Conservation (phyloP, 2,113 vertebrate species). For the Genyomyrus donnyi region DNA sequence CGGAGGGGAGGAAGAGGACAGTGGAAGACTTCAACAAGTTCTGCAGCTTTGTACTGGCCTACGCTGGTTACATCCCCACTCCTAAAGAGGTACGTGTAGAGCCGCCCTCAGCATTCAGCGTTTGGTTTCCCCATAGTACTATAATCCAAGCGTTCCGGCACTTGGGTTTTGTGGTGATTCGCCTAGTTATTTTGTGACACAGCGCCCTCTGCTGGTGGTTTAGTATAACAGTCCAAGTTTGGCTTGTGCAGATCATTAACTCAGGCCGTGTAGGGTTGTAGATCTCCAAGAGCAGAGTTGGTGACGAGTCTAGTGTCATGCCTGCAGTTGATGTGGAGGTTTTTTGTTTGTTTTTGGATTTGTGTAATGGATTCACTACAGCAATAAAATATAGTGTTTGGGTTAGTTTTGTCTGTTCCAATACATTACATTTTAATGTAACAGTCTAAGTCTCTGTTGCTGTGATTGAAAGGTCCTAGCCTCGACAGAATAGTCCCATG, state of each 20-base stretch:
- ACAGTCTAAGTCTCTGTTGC: background rate
- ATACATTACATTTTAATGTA: background rate
- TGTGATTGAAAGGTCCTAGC: background rate
- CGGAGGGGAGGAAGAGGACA: slow-evolving; percentile 76
- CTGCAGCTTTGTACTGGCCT: slow-evolving; percentile 82
- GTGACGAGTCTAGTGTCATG: background rate
- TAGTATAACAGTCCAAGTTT: background rate
- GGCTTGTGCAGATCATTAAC: background rate
- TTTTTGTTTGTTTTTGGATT: background rate
- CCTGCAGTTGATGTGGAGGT: background rate
- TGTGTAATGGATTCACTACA: background rate
- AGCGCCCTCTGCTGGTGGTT: background rate
- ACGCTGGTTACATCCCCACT: slow-evolving; percentile 80
- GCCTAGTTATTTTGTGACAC: background rate
- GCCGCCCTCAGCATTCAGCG: background rate
- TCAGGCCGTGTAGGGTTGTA: background rate
- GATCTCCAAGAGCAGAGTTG: background rate
- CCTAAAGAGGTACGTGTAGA: slow-evolving; percentile 69
- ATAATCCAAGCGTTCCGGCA: background rate
- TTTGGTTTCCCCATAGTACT: background rate
- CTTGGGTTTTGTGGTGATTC: background rate
- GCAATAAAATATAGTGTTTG: background rate
- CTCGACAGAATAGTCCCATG: background rate
- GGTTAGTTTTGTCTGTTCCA: background rate
- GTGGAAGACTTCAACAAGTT: slow-evolving; percentile 90